Conservation (phyloP, 2,797 vertebrate genomes). For the Muscicapa comitata region DNA sequence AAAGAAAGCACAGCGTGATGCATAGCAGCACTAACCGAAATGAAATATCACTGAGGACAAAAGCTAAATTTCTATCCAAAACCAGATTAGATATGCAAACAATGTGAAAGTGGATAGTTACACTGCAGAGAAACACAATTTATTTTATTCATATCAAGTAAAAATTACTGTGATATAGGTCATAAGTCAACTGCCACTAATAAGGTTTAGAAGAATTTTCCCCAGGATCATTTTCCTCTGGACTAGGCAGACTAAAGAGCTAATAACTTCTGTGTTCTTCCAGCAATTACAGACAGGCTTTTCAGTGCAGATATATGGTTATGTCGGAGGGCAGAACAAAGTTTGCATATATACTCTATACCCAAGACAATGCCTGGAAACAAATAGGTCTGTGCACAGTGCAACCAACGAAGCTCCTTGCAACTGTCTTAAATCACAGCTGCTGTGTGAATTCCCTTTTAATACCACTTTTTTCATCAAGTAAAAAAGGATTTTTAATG, state of each 20-base stretch:
- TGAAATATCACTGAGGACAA: constrained; percentile 8
- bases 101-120: not conserved
- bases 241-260: constrained; percentile 24
- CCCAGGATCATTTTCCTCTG: constrained; percentile 40
- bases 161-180: constrained; percentile 48
- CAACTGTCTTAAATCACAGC: not conserved
- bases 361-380: constrained; percentile 18
- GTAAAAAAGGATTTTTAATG: not conserved
- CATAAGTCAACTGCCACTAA: constrained; percentile 50
- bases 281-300: constrained; percentile 29
- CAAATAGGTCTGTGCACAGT: not conserved
- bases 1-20: not conserved
- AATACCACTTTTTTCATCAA: not conserved
- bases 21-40: not conserved
- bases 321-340: constrained; percentile 4
- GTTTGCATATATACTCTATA: constrained; percentile 37
- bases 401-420: not conserved
- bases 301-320: constrained; percentile 43
- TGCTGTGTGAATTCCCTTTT: not conserved
- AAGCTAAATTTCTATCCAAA: constrained; percentile 25
- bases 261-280: constrained; percentile 45
- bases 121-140: constrained; percentile 39
- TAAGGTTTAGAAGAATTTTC: constrained; percentile 44
- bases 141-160: constrained; percentile 45
- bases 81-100: constrained; percentile 55